These are phyloP conservation scores for Drosophila tripunctata DNA, from an alignment of 2,888 invertebrate species.

Conservation along the genomic window DNA sequence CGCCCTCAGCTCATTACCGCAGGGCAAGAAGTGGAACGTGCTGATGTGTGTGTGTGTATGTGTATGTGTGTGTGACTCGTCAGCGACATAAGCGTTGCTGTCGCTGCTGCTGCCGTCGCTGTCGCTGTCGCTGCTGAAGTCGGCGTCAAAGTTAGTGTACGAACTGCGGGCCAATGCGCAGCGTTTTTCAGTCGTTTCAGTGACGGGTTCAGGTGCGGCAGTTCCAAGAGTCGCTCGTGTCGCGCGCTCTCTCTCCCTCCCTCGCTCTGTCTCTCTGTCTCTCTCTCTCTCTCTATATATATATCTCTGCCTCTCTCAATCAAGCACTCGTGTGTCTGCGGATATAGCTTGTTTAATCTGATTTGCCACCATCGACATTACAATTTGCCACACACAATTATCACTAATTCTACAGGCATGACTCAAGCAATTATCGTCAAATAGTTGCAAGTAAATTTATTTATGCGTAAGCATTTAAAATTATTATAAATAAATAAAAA, in stretches of 20 bases:
- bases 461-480: constrained; percentile 8
- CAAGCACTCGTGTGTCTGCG: neutral
- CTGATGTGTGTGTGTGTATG: too few relatives aligned
- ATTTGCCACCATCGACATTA: constrained; percentile 12
- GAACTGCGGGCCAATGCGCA: constrained; percentile 37
- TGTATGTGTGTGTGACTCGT: too few relatives aligned
- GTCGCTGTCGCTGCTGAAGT: constrained; percentile 9
- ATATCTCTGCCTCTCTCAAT: neutral
- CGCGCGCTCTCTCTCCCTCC: neutral
- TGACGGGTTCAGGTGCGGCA: constrained; percentile 79
- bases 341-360: constrained; percentile 17
- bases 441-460: constrained; percentile 17
- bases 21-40: constrained; percentile 43
- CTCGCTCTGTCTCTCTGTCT: neutral
- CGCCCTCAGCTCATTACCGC: constrained; percentile 24
- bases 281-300: too few relatives aligned
- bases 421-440: constrained; percentile 32
- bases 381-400: constrained; percentile 6
- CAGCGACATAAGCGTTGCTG: constrained; percentile 11
- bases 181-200: constrained; percentile 61
- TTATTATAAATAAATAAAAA: neutral
- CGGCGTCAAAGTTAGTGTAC: too few relatives aligned
- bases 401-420: constrained; percentile 4
- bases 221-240: constrained; percentile 36
- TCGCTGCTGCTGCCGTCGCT: constrained; percentile 10